A percentile compares a stretch with the other conserved stretches of the same genome.
These are phyloP conservation scores for Nannoperca australis DNA, from an alignment of 2,797 vertebrate genomes.

Conservation along the genomic window DNA sequence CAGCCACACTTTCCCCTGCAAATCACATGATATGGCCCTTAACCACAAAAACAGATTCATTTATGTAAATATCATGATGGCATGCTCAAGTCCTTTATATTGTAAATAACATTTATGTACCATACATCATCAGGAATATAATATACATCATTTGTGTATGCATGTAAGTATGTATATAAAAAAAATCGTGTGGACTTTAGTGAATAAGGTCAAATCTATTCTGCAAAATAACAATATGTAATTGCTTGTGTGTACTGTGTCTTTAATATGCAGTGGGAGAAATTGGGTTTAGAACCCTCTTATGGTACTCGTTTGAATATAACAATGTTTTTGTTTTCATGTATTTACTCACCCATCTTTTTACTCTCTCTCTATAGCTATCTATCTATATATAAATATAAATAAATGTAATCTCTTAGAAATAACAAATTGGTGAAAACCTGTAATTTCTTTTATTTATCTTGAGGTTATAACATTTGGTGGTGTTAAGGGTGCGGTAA, in stretches of 20 bases:
- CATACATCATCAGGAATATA: too few relatives aligned
- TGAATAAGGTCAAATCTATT: neutral
- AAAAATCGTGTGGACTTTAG: too few relatives aligned
- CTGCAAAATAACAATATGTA: neutral
- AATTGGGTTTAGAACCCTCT: neutral
- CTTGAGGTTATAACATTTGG: too few relatives aligned
- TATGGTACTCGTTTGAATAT: neutral
- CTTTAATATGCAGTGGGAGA: neutral
- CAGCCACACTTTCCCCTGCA: neutral
- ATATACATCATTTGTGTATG: too few relatives aligned
- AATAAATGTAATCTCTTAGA: too few relatives aligned
- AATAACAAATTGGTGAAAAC: too few relatives aligned
- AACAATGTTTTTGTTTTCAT: neutral
- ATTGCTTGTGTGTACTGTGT: neutral
- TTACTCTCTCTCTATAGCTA: too few relatives aligned
- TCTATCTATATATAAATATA: too few relatives aligned
- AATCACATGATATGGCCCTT: neutral
- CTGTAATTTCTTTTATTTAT: too few relatives aligned
- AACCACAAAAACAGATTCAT: neutral
- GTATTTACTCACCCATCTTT: neutral
- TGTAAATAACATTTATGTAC: neutral
- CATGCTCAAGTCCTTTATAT: neutral
- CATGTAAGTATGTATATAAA: too few relatives aligned
- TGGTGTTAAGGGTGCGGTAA: neutral
- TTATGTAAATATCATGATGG: neutral